A percentile compares a stretch with the other conserved stretches of the same genome.
phyloP scores from a whole-genome alignment of 2,113 vertebrate species.

The Aegotheles bennettii region DNA sequence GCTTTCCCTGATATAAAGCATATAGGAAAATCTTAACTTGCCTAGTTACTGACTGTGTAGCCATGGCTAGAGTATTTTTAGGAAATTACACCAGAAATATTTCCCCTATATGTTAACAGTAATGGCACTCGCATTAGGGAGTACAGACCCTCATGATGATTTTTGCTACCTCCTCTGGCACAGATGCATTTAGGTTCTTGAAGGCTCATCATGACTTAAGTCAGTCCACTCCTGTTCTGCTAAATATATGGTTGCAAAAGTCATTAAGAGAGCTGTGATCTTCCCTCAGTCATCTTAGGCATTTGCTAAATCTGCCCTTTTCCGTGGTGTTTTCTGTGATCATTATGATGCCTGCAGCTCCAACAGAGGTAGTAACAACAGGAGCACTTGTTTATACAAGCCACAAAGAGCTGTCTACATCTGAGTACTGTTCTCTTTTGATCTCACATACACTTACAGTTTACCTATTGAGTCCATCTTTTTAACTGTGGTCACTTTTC shows the following conservation, averaged over 20 bases:
- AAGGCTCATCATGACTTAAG: neutral
- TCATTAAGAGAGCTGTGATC: conserved; percentile 42
- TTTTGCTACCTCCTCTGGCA: neutral
- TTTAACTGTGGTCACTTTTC: neutral
- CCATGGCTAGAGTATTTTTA: neutral
- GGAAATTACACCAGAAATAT: neutral
- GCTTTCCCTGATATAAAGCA: neutral
- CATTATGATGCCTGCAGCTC: conserved; percentile 40
- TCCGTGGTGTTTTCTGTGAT: conserved; percentile 37
- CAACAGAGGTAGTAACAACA: conserved; percentile 35
- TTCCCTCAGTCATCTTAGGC: conserved; percentile 30
- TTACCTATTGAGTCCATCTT: neutral
- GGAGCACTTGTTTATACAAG: conserved; percentile 62
- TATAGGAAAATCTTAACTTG: neutral
- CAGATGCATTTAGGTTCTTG: neutral
- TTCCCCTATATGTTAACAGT: neutral
- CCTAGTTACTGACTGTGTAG: neutral
- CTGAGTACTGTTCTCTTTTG: conserved; percentile 4
- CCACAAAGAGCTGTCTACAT: conserved; percentile 31
- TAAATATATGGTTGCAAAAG: conserved; percentile 10
- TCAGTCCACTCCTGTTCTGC: neutral
- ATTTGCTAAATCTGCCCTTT: conserved; percentile 48
- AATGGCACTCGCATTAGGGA: neutral
- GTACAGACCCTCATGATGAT: accelerated
- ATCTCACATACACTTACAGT: neutral